A percentile compares a stretch with the other conserved stretches of the same genome.
Conservation (phyloP, 2,888 invertebrate genomes). For the Phania funesta region DNA sequence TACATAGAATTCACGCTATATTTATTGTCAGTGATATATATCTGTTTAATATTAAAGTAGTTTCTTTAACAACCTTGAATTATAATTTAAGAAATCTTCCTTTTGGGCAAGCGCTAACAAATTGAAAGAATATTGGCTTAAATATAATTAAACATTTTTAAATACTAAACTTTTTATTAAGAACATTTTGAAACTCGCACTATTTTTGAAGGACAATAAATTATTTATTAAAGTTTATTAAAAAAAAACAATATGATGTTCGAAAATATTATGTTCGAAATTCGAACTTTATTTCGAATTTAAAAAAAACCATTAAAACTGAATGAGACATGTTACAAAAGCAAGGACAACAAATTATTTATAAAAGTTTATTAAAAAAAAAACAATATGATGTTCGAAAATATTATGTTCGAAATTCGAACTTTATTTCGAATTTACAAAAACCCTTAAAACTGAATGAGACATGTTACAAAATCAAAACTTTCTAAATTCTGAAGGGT, state of each 20-base stretch:
- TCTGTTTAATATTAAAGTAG: not conserved
- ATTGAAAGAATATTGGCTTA: not conserved
- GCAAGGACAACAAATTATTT: too few species aligned
- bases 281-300: not conserved
- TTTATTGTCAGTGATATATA: not conserved
- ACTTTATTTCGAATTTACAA: not conserved
- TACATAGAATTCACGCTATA: too few species aligned
- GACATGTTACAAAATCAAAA: not conserved
- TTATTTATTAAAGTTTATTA: too few species aligned
- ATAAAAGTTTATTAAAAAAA: too few species aligned
- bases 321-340: not conserved
- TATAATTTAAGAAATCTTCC: not conserved
- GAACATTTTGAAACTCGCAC: too few species aligned
- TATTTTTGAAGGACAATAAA: too few species aligned
- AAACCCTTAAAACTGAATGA: not conserved
- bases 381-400: too few species aligned
- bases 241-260: not conserved
- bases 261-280: not conserved
- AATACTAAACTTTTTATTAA: too few species aligned
- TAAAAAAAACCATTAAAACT: not conserved
- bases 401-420: not conserved
- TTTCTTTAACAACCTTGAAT: not conserved
- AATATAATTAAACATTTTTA: constrained; percentile 18
- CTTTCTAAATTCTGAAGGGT: too few species aligned
- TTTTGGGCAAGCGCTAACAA: not conserved